phyloP scores from a whole-genome alignment of 1,140 invertebrate genomes.

The Lordiphosa stackelbergi region DNA sequence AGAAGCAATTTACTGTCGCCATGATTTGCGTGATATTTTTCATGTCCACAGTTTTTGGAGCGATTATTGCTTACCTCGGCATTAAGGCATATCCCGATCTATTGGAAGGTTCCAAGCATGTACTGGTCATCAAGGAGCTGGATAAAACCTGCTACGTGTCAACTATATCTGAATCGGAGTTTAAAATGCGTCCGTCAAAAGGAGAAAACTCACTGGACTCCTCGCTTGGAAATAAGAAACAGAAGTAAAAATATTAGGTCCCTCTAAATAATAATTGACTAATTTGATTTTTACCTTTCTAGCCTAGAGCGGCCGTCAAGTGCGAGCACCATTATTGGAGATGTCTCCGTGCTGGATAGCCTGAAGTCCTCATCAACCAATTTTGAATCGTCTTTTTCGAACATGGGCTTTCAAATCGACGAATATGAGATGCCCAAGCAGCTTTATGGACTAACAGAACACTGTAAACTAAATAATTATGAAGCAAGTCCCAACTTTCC shows the following conservation, averaged over 20 bases:
- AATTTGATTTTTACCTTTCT: background rate
- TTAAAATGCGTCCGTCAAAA: conserved; percentile 7
- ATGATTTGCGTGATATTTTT: conserved; percentile 53
- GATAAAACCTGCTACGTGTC: conserved; percentile 44
- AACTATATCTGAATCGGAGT: conserved; percentile 41
- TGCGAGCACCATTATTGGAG: background rate
- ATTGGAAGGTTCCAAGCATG: conserved; percentile 57
- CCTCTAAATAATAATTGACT: background rate
- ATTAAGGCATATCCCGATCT: conserved; percentile 53
- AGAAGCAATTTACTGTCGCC: conserved; percentile 53
- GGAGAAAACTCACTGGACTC: conserved; percentile 2
- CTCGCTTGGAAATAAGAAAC: background rate
- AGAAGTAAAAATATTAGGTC: conserved; percentile 9
- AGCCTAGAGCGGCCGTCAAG: background rate
- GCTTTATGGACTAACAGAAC: conserved; percentile 15
- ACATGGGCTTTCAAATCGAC: conserved; percentile 14
- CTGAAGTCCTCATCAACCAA: conserved; percentile 24
- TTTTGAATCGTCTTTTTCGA: conserved; percentile 34
- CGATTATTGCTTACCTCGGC: conserved; percentile 46
- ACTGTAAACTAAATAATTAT: conserved; percentile 17
- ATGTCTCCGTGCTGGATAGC: conserved; percentile 18
- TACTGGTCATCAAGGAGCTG: conserved; percentile 48
- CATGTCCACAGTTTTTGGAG: conserved; percentile 41
- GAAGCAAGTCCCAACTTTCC: conserved; percentile 39
- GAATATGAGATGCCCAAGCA: conserved; percentile 53